Conservation (phyloP, 2,888 invertebrate species). For the Nymphalis urticae region DNA sequence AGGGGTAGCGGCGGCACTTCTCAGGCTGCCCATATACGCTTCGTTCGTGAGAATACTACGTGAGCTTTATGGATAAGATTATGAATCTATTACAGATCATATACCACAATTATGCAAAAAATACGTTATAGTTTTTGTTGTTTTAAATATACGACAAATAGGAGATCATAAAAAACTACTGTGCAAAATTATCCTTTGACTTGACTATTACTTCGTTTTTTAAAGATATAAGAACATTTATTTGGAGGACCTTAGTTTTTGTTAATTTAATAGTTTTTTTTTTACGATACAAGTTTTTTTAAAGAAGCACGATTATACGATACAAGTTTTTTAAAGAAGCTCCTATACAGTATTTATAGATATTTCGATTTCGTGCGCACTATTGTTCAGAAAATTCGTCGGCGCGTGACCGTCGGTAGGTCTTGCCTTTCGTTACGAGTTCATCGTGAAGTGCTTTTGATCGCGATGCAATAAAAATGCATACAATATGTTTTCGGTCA, state of each 20-base stretch:
- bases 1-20: constrained; percentile 41
- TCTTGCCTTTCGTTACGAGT: background rate
- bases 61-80: constrained; percentile 6
- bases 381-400: constrained; percentile 18
- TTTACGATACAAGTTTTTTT: background rate
- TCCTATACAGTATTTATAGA: constrained; percentile 17
- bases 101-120: background rate
- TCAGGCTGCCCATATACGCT: constrained; percentile 42
- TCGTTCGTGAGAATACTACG: constrained; percentile 38
- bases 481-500: background rate
- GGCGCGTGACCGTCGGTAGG: constrained; percentile 19
- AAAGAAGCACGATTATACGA: background rate
- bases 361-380: constrained; percentile 21
- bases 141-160: background rate
- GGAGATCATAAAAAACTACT: too few species aligned
- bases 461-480: constrained; percentile 26
- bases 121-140: background rate
- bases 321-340: background rate
- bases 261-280: too few species aligned
- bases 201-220: too few species aligned
- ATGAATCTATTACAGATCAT: constrained; percentile 8
- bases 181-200: too few species aligned
- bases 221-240: too few species aligned
- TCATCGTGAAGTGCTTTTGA: constrained; percentile 12
- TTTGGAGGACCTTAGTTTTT: too few species aligned